These are phyloP conservation scores for Daktulosphaira vitifoliae DNA, from an alignment of 1,140 invertebrate genomes.

Conservation along the genomic window DNA sequence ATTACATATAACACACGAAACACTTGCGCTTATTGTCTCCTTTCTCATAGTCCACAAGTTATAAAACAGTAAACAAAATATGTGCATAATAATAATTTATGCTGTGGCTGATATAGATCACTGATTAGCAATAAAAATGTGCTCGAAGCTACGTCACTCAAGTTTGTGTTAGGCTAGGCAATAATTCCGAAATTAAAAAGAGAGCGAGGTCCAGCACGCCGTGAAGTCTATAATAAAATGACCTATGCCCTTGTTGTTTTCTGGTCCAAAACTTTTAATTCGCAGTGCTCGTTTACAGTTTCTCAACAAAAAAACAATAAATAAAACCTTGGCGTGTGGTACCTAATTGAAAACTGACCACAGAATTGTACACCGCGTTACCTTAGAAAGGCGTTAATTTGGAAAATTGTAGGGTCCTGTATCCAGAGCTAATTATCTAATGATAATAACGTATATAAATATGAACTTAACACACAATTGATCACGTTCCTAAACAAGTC, in stretches of 20 bases:
- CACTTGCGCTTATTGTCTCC: too few relatives aligned
- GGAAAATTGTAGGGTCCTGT: too few relatives aligned
- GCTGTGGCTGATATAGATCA: too few relatives aligned
- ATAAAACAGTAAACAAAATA: too few relatives aligned
- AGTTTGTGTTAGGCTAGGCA: neutral
- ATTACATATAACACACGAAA: too few relatives aligned
- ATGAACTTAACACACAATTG: neutral
- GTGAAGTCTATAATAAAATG: constrained; percentile 11
- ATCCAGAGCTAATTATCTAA: too few relatives aligned
- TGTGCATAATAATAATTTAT: too few relatives aligned
- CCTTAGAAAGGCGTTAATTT: too few relatives aligned
- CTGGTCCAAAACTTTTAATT: constrained; percentile 1
- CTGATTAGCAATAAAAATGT: too few relatives aligned
- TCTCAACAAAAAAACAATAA: constrained; percentile 18
- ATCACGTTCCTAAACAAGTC: constrained; percentile 25
- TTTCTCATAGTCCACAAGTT: too few relatives aligned
- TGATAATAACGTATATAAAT: too few relatives aligned
- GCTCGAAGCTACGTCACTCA: neutral
- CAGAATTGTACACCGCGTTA: neutral
- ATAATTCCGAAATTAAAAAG: constrained; percentile 15
- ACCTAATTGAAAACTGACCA: constrained; percentile 5
- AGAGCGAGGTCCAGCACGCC: constrained; percentile 28
- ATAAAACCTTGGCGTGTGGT: neutral
- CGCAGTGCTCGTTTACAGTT: neutral
- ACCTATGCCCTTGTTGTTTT: constrained; percentile 22